Conservation (phyloP, 2,888 invertebrate genomes). For the Campoplex nolae region DNA sequence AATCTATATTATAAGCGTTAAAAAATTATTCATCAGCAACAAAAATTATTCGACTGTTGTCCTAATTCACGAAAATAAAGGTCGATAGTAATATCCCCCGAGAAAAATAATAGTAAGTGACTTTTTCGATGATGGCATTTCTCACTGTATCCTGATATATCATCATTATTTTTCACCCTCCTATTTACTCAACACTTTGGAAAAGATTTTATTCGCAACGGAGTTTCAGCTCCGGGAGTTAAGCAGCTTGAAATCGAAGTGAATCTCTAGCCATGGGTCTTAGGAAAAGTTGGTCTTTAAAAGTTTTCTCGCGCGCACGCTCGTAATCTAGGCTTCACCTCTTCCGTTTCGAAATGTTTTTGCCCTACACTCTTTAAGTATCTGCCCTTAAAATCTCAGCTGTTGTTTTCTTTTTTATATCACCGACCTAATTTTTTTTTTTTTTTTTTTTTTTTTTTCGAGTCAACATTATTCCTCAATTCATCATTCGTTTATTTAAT, state of each 20-base stretch:
- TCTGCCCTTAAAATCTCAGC: slow-evolving; percentile 23
- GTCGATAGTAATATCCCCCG: neutral
- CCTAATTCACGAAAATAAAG: neutral
- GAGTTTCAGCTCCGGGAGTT: neutral
- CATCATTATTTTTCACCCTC: slow-evolving; percentile 18
- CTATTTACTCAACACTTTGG: slow-evolving; percentile 20
- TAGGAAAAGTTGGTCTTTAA: slow-evolving; percentile 40
- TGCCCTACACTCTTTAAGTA: neutral
- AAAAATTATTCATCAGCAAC: neutral
- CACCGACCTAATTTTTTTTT: neutral
- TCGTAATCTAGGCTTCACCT: slow-evolving; percentile 48
- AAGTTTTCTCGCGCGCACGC: slow-evolving; percentile 42
- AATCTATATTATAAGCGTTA: neutral
- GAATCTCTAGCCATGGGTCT: slow-evolving; percentile 36
- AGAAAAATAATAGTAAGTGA: neutral
- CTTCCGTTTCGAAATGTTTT: slow-evolving; percentile 43
- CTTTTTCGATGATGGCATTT: slow-evolving; percentile 13
- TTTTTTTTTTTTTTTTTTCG: neutral
- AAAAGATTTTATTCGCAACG: slow-evolving; percentile 15
- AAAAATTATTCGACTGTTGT: neutral
- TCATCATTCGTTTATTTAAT: neutral
- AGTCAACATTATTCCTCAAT: neutral
- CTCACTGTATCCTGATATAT: slow-evolving; percentile 3
- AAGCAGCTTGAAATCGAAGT: slow-evolving; percentile 41
- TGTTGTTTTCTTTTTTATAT: slow-evolving; percentile 24